phyloP scores from a whole-genome alignment of 2,888 invertebrate genomes.

The Thecocarcelia acutangulata region DNA sequence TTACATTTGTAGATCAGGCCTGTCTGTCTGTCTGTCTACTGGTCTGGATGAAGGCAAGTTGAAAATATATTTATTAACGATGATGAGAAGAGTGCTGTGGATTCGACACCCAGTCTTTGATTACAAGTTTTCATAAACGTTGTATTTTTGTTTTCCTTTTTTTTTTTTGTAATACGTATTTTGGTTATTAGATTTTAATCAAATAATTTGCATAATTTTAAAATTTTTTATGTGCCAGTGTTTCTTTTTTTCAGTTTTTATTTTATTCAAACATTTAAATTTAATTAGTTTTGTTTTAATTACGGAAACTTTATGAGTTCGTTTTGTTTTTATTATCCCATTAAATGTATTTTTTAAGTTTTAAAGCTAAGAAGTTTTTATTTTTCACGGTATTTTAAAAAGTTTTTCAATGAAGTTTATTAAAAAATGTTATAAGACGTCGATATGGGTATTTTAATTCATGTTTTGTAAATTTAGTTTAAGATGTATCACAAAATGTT shows the following conservation, averaged over 20 bases:
- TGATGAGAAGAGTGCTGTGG: conserved; percentile 48
- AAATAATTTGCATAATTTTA: conserved; percentile 66
- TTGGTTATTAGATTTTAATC: conserved; percentile 62
- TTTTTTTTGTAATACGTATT: conserved; percentile 3
- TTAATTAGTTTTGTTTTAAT: conserved; percentile 67
- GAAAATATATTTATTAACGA: conserved; percentile 34
- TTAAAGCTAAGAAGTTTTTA: conserved; percentile 45
- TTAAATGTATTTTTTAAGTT: conserved; percentile 46
- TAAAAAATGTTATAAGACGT: conserved; percentile 26
- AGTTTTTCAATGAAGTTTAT: conserved; percentile 48
- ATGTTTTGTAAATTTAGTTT: conserved; percentile 22
- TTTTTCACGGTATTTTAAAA: conserved; percentile 55
- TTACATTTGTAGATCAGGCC: conserved; percentile 49
- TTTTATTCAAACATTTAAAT: conserved; percentile 62
- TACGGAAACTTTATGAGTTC: conserved; percentile 62
- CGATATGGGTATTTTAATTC: background rate
- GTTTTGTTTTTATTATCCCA: conserved; percentile 53
- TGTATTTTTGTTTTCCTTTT: conserved; percentile 19
- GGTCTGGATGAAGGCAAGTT: conserved; percentile 34
- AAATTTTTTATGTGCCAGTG: conserved; percentile 6
- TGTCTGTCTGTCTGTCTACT: too few species aligned
- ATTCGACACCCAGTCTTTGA: conserved; percentile 50
- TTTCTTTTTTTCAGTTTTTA: conserved; percentile 10
- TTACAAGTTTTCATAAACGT: conserved; percentile 16
- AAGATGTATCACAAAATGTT: background rate